Base-by-base conservation (phyloP, 2,113 vertebrate species). In the Mus spicilegus region DNA sequence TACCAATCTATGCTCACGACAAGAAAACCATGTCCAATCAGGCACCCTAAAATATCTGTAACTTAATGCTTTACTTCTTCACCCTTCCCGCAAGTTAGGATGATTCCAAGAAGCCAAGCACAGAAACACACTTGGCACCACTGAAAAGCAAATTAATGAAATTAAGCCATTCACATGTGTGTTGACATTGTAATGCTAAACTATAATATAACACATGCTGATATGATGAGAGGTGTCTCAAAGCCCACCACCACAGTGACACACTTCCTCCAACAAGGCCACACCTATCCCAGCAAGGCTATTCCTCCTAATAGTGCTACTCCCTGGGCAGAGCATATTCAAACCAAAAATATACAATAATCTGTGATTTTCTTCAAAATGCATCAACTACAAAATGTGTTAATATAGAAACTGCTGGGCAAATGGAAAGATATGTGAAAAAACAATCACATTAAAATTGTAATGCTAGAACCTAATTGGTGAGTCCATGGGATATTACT, bases 21-120 rank as follows among this genome's bases (percentile, higher is more conserved):
- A 77, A 95, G 89, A 97, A 94, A 94, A n/a, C 10, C n/a, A 94
- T 78, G 70, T 85, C 87, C 87, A 96, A 24, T 28, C 12, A 42
- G 75, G 56, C 88, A 63, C 1, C 75, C n/a, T 94, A 87, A 93
- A 63, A 63, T 72, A 75, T 39, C 30, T 58, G 49, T 42, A 89
- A 65, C 70, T n/a, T 58, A 75, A 65, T 36, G 17, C 26, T 86
- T 85, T 65, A 42, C 51, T 85, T 7, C 46, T 77, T 92, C 36
- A 70, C 7, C 5, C n/a, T 85, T 42, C 73, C 36, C 65, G 33
- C 86, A 26, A 86, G 46, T 75, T 78, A 90, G 56, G 51, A 58
- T 42, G 33, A 75, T 36, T 82, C 46, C 24, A 56, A 91, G 20
- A 76, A 94, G 72, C 49, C 65, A 84, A 76, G 88, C 61, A 81